Conservation (phyloP, 2,113 vertebrate genomes). For the Andinoacara biseriatus region DNA sequence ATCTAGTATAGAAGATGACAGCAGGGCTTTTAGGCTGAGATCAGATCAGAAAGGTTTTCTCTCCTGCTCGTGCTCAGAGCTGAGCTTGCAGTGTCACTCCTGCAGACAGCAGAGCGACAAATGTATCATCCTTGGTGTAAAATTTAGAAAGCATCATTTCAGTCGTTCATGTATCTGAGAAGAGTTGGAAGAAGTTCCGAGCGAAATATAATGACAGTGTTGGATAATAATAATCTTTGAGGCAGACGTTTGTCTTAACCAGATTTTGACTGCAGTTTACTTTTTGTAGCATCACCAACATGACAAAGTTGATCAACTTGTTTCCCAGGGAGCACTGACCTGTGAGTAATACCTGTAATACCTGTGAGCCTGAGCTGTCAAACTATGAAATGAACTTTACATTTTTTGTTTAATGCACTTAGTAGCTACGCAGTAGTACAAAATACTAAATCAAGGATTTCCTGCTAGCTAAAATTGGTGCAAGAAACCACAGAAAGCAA, state of each 20-base stretch:
- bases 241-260: not conserved
- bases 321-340: not conserved
- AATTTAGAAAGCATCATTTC: not conserved
- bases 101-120: not conserved
- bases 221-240: not conserved
- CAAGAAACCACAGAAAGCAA: not conserved
- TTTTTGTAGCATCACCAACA: not conserved
- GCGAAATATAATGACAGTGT: not conserved
- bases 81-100: not conserved
- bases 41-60: slow-evolving; percentile 13
- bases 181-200: not conserved
- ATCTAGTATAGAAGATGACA: slow-evolving; percentile 10
- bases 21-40: slow-evolving; percentile 17
- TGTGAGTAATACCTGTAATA: not conserved
- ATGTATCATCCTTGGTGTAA: not conserved
- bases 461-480: not conserved
- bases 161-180: not conserved
- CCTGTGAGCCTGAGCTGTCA: not conserved
- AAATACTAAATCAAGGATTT: not conserved
- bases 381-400: not conserved
- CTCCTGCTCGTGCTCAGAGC: not conserved
- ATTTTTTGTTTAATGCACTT: not conserved
- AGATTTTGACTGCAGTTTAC: not conserved
- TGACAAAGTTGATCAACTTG: not conserved
- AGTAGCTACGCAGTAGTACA: too few species aligned